Evolutionary conservation across 2,113 vertebrate species (phyloP).

Genomic region (Eulemur rufifrons): DNA sequence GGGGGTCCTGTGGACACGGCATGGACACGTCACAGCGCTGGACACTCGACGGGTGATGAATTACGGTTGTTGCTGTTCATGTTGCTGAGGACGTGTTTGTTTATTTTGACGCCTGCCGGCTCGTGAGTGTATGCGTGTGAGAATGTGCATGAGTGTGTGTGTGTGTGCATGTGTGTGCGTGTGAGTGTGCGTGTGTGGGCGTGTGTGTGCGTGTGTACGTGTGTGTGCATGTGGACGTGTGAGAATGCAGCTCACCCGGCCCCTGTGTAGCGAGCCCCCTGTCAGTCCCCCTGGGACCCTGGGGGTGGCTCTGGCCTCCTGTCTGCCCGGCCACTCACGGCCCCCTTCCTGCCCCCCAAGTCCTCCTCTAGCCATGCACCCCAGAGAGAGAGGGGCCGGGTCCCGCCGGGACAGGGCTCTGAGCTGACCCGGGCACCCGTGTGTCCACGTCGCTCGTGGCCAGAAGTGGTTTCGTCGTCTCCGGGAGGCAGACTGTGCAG

Average conservation of each 20-base stretch:
- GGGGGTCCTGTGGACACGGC: rapidly evolving
- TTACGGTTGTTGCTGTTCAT: background rate
- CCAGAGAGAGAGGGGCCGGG: background rate
- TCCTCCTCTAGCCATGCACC: background rate
- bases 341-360: background rate
- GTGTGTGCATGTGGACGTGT: too few relatives aligned
- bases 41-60: rapidly evolving
- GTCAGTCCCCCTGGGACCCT: background rate
- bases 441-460: background rate
- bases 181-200: too few relatives aligned
- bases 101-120: too few relatives aligned
- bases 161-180: too few relatives aligned
- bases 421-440: background rate
- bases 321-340: background rate
- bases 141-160: too few relatives aligned
- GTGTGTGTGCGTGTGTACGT: too few relatives aligned
- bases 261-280: too few relatives aligned
- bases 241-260: too few relatives aligned
- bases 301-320: background rate
- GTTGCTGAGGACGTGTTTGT: background rate
- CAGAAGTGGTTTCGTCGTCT: background rate
- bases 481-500: background rate
- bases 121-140: too few relatives aligned
- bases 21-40: background rate
- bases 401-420: too few relatives aligned